Base-by-base conservation (phyloP, 2,888 invertebrate species). In the Napeogenes sylphis region DNA sequence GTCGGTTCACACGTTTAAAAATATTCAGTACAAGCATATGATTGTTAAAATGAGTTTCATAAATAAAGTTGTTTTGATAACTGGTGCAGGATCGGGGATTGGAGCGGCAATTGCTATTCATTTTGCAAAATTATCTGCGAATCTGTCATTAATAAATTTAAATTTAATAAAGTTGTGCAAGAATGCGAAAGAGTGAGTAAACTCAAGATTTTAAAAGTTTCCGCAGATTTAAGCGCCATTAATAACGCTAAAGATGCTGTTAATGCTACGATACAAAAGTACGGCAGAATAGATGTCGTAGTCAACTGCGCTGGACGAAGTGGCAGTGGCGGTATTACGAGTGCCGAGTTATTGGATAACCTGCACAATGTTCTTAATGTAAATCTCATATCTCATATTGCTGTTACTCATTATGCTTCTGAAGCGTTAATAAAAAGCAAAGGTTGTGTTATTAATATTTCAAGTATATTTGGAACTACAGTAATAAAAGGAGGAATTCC, bases 371-470 rank as follows among this genome's bases (percentile, higher is more conserved):
- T 77, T 1, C 69, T 79, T 58, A 61, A 71, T n/a, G 68, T 73
- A 0, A 82, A 81, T 69, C 64, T 82, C 35, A 73, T 81, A 66
- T 71, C 81, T 12, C 62, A 75, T 3, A 74, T 80, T 21, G 65
- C 71, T 35, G 35, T 80, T 0, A 78, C 73, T 3, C 73, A 73
- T 61, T 72, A 63, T 45, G 76, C 72, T 5, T 66, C 72, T 0
- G 67, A 72, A 12, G 68, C 67, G 32, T 62, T 81, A 45, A 69
- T 70, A 38, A 68, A 76, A 65, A 74, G 68, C 13, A 75, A 78
- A 63, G 82, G 82, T 55, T 73, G 71, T 14, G 70, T 82, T n/a
- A 69, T 82, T 4, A 81, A 78, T 68, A 75, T 82, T 47, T 75
- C 78, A 21, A 81, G 80, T 65, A 56, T 73, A 2, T 45, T 63